Base-by-base conservation (phyloP, 2,888 invertebrate genomes). In the Andrena hattorfiana region DNA sequence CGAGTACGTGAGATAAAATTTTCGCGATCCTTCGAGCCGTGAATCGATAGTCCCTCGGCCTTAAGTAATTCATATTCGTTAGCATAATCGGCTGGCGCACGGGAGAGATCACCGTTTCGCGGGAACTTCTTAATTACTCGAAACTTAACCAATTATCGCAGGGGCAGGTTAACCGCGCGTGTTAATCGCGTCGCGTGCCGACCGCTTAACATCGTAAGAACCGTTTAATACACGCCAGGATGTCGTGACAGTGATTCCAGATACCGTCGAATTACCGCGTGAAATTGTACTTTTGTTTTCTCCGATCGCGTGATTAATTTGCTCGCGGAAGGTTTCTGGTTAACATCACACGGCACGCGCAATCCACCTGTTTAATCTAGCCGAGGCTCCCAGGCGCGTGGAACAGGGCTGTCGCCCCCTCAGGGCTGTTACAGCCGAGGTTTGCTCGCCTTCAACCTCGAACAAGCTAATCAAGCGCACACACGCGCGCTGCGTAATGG, bases 171-270 rank as follows among this genome's bases (percentile, higher is more conserved):
- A 86, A 86, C 79, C 77, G 72, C 72, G 48, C 71, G 64, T 79
- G 69, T 69, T 86, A 87, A 87, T 81, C 71, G 81, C 70, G 23
- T 84, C 76, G 84, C 88, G 79, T 84, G 86, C 71, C 32, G 71
- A 10, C 48, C 64, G 51, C 51, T 77, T 83, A 81, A 77, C 74
- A 48, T 7, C 83, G 66, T 79, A 77, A 66, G 64, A 73, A 69
- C 59, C 74, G 67, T 78, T 77, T 75, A 77, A 74, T 51, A 56
- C 79, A 66, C 68, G 76, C 68, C 68, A 60, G 56, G 48, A 32
- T 80, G 69, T 56, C 75, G 75, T 78, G 78, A 76, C 62, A 49
- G 66, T 67, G 81, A 86, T 84, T 54, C n/a, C 32, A 28, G 76
- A 81, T 86, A 81, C 60, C 48, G 56, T 51, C 8, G 4, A 42